phyloP scores from a whole-genome alignment of 2,797 vertebrate genomes.

The Macropus fuliginosus region DNA sequence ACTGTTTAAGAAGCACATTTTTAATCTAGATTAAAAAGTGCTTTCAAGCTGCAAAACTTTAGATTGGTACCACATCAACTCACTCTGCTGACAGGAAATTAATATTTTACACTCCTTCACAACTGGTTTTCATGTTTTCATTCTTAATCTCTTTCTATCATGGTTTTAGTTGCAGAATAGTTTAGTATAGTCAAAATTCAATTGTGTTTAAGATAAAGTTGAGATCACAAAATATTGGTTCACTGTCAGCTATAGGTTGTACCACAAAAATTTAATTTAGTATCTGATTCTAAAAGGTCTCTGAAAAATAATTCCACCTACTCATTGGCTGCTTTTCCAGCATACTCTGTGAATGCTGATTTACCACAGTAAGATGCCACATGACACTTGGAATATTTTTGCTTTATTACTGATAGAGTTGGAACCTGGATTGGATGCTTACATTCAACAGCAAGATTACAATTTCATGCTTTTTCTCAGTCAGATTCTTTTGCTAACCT shows the following conservation, averaged over 20 bases:
- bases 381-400: background rate
- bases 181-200: slow-evolving; percentile 18
- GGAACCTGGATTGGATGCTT: background rate
- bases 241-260: slow-evolving; percentile 35
- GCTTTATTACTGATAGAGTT: slow-evolving; percentile 7
- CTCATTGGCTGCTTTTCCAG: slow-evolving; percentile 26
- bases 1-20: slow-evolving; percentile 11
- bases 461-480: slow-evolving; percentile 14
- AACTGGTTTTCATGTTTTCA: slow-evolving; percentile 23
- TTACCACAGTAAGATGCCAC: background rate
- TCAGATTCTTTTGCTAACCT: slow-evolving; percentile 34
- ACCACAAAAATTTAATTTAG: slow-evolving; percentile 36
- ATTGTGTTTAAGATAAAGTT: slow-evolving; percentile 36
- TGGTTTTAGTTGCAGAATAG: slow-evolving; percentile 37
- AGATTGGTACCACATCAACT: background rate
- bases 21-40: slow-evolving; percentile 21
- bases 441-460: background rate
- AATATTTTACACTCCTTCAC: slow-evolving; percentile 16
- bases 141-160: slow-evolving; percentile 13
- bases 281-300: slow-evolving; percentile 41
- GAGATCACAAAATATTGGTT: slow-evolving; percentile 21
- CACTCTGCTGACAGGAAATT: slow-evolving; percentile 23
- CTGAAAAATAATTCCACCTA: background rate
- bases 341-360: background rate
- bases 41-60: background rate